Evolutionary conservation across 2,888 invertebrate species (phyloP).

Genomic region (Cancer borealis): DNA sequence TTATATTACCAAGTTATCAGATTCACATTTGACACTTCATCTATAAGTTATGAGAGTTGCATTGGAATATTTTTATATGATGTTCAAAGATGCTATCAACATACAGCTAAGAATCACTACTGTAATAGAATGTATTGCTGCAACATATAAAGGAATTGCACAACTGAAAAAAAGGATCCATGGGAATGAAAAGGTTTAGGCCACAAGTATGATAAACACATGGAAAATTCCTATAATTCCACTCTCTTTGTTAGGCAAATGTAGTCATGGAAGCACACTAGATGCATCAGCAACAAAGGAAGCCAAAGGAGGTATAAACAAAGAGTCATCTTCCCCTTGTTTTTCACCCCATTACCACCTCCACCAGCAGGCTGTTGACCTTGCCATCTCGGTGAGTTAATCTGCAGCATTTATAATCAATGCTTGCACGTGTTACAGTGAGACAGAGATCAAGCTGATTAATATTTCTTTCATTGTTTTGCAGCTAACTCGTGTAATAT

Average conservation of each 20-base stretch:
- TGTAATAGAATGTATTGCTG: not conserved
- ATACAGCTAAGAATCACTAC: not conserved
- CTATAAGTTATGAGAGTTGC: not conserved
- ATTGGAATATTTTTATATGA: not conserved
- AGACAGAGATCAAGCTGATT: not conserved
- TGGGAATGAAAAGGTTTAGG: not conserved
- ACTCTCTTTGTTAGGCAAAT: slow-evolving; percentile 47
- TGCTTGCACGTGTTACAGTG: not conserved
- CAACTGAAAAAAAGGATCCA: not conserved
- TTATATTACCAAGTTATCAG: not conserved
- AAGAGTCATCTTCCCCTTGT: slow-evolving; percentile 67
- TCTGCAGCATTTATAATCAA: not conserved
- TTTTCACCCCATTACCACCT: slow-evolving; percentile 67
- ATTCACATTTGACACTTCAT: not conserved
- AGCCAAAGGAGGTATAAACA: slow-evolving; percentile 60
- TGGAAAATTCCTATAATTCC: not conserved
- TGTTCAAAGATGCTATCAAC: not conserved
- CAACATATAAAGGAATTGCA: not conserved
- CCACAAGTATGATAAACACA: not conserved
- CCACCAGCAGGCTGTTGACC: slow-evolving; percentile 65
- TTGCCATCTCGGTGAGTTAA: slow-evolving; percentile 65
- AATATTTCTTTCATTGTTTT: not conserved
- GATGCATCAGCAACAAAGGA: not conserved
- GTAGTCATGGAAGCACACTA: slow-evolving; percentile 47
- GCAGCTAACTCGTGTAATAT: not conserved